Percentiles rank a stretch among this genome's conserved stretches.
Evolutionary conservation across 1,140 invertebrate genomes (phyloP).

Genomic region (Scaptodrosophila lebanonensis): DNA sequence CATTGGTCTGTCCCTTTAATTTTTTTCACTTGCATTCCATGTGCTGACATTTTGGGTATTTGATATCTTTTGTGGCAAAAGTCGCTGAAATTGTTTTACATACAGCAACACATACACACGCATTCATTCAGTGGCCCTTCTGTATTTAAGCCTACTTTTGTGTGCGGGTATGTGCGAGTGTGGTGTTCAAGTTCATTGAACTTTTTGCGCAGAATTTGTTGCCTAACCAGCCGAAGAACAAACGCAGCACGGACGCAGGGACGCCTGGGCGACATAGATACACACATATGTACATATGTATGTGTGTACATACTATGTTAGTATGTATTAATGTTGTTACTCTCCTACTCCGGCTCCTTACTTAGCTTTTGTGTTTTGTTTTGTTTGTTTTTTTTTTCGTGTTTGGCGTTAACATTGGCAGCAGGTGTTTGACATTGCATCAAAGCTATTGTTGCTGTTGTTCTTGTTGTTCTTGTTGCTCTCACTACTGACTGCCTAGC

Average conservation of each 20-base stretch:
- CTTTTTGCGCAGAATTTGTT: conserved; percentile 74
- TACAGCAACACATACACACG: conserved; percentile 10
- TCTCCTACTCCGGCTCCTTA: conserved; percentile 58
- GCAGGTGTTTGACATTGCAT: conserved; percentile 75
- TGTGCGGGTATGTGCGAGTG: conserved; percentile 41
- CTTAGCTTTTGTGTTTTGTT: conserved; percentile 49
- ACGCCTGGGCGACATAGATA: conserved; percentile 11
- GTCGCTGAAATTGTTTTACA: conserved; percentile 37
- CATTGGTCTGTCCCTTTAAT: neutral
- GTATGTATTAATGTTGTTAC: conserved; percentile 38
- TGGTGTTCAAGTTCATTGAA: conserved; percentile 55
- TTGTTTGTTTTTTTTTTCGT: conserved; percentile 60
- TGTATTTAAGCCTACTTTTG: no score
- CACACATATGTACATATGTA: no score
- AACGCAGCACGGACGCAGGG: conserved; percentile 54
- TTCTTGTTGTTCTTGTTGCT: conserved; percentile 22
- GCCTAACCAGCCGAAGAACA: conserved; percentile 72
- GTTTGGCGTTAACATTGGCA: conserved; percentile 73
- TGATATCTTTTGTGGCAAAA: conserved; percentile 52
- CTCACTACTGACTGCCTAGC: conserved; percentile 10
- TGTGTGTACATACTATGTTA: no score
- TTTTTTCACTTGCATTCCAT: neutral
- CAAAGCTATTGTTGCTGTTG: conserved; percentile 63
- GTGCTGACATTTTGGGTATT: conserved; percentile 45
- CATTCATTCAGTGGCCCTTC: conserved; percentile 28